These are phyloP conservation scores for Drosophila subsilvestris DNA, from an alignment of 2,888 invertebrate species.

Conservation along the genomic window DNA sequence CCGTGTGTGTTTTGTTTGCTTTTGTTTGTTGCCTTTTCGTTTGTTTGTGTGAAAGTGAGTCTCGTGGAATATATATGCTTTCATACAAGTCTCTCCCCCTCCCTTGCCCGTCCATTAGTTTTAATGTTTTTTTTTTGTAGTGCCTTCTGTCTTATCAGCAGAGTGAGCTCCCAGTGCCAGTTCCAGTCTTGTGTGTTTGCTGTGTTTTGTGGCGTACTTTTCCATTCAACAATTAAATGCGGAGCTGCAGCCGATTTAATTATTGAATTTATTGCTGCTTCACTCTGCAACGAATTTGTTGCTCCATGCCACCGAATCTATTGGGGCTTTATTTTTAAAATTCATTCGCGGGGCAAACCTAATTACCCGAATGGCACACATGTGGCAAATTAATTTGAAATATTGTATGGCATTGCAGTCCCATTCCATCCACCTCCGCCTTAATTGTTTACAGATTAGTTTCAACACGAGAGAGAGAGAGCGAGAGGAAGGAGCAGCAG, in stretches of 20 bases:
- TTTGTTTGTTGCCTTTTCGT: constrained; percentile 59
- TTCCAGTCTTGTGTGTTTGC: constrained; percentile 7
- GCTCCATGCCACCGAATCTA: background rate
- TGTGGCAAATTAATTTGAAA: constrained; percentile 66
- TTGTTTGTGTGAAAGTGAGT: constrained; percentile 74
- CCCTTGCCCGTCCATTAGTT: constrained; percentile 14
- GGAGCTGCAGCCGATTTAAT: constrained; percentile 38
- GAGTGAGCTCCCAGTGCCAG: background rate
- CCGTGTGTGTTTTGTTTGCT: constrained; percentile 37
- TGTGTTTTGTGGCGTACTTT: constrained; percentile 33
- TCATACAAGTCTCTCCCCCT: constrained; percentile 5
- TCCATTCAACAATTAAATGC: constrained; percentile 26
- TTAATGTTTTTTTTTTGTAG: constrained; percentile 6
- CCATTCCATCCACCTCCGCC: constrained; percentile 30
- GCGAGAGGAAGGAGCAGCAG: background rate
- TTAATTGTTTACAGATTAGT: constrained; percentile 75
- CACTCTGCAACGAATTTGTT: constrained; percentile 27
- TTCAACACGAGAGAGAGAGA: constrained; percentile 39
- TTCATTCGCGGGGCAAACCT: constrained; percentile 29
- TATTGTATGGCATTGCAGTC: constrained; percentile 23
- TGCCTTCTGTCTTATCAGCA: constrained; percentile 33
- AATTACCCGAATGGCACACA: constrained; percentile 68
- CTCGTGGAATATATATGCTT: constrained; percentile 21
- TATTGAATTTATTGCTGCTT: constrained; percentile 20
- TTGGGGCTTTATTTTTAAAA: background rate